These are phyloP conservation scores for Haliclystus octoradiatus DNA, from an alignment of 30 jellyfish, hydroid and myxozoan genomes.

Conservation along the genomic window DNA sequence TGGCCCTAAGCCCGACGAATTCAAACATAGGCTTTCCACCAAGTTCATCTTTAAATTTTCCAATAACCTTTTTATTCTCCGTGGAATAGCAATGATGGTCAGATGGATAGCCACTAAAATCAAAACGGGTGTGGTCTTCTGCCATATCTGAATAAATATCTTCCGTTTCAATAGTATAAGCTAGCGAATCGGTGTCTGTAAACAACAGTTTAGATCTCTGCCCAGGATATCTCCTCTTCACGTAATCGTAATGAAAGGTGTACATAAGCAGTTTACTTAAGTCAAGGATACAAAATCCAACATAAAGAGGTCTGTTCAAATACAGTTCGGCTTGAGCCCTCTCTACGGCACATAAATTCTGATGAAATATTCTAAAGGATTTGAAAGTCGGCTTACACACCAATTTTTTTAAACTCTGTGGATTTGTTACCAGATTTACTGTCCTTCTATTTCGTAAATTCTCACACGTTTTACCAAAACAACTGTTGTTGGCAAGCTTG, in stretches of 20 bases:
- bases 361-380: too few relatives aligned
- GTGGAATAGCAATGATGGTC: conserved; percentile 3
- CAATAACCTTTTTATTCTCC: conserved; percentile 30
- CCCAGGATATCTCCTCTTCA: conserved; percentile 25
- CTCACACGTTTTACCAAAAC: conserved; percentile 53
- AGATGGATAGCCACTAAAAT: conserved; percentile 1
- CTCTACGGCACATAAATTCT: too few relatives aligned
- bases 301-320: conserved; percentile 38
- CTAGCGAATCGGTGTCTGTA: conserved; percentile 41
- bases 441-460: too few relatives aligned
- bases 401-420: too few relatives aligned
- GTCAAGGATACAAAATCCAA: conserved; percentile 44
- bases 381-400: too few relatives aligned
- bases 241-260: conserved; percentile 53
- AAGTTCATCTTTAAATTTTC: conserved; percentile 41
- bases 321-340: conserved; percentile 10
- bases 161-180: conserved; percentile 3
- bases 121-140: background rate
- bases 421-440: too few relatives aligned
- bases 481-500: conserved; percentile 30
- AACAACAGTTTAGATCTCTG: conserved; percentile 24
- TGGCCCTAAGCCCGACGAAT: conserved; percentile 35
- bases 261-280: conserved; percentile 40
- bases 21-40: conserved; percentile 19
- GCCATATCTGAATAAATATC: background rate